Evolutionary conservation across 2,113 vertebrate genomes (phyloP).

Genomic region (Chaetops frenatus): DNA sequence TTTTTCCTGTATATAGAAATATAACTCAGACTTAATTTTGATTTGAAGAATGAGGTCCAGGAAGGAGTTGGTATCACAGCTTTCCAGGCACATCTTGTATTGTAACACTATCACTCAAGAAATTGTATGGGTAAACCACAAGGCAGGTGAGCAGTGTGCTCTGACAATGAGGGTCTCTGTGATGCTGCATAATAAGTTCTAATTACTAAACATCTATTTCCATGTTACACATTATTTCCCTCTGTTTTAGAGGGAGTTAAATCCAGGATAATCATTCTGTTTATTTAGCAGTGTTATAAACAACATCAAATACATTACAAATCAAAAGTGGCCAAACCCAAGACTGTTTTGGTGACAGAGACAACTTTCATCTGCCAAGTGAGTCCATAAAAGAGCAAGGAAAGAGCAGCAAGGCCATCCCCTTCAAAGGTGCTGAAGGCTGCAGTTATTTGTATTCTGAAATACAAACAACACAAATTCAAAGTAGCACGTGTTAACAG

Average conservation of each 20-base stretch:
- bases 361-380: neutral
- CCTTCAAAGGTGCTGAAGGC: neutral
- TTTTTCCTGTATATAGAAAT: neutral
- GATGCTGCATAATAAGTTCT: neutral
- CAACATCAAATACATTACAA: neutral
- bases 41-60: neutral
- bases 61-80: neutral
- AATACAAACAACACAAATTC: neutral
- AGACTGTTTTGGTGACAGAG: neutral
- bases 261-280: neutral
- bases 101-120: neutral
- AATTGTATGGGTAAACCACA: neutral
- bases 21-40: neutral
- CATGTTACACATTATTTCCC: neutral
- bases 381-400: neutral
- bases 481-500: neutral
- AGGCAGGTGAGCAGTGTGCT: neutral
- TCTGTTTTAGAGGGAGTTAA: neutral
- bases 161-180: neutral
- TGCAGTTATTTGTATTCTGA: neutral
- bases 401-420: neutral
- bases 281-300: neutral
- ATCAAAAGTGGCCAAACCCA: neutral
- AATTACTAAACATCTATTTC: neutral
- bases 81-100: neutral